A percentile compares a stretch with the other conserved stretches of the same genome.
phyloP scores from a whole-genome alignment of 2,797 vertebrate species.

The Tachyglossus aculeatus region DNA sequence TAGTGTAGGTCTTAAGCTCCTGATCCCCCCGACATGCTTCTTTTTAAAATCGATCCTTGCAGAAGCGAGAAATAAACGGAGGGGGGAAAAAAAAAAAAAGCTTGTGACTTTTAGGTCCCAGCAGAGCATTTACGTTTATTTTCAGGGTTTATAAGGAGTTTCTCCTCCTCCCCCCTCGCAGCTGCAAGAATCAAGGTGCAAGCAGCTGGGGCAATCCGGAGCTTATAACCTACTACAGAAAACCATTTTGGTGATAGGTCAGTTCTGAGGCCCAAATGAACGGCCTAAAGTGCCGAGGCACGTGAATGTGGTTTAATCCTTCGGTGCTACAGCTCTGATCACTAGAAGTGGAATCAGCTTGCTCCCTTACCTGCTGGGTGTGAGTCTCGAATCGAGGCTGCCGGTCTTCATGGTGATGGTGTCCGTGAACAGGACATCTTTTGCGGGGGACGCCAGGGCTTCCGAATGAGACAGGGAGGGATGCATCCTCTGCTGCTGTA shows the following conservation, averaged over 20 bases:
- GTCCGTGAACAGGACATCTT: conserved; percentile 96
- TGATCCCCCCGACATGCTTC: conserved; percentile 66
- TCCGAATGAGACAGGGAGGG: conserved; percentile 95
- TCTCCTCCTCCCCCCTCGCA: conserved; percentile 55
- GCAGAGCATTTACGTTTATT: conserved; percentile 43
- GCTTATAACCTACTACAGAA: conserved; percentile 51
- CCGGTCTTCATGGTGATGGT: conserved; percentile 98
- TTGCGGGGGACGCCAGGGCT: conserved; percentile 94
- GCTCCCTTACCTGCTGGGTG: conserved; percentile 87
- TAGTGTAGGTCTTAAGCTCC: conserved; percentile 69
- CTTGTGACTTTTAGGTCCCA: conserved; percentile 59
- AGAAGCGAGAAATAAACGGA: conserved; percentile 69
- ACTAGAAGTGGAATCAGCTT: neutral
- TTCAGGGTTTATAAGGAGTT: conserved; percentile 50
- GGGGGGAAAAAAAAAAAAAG: conserved; percentile 57
- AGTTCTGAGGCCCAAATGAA: conserved; percentile 17
- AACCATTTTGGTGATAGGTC: conserved; percentile 23
- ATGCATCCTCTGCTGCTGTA: conserved; percentile 97
- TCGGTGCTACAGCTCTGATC: neutral
- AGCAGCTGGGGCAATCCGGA: conserved; percentile 60
- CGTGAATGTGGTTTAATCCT: neutral
- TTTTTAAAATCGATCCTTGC: conserved; percentile 74
- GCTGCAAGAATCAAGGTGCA: conserved; percentile 70
- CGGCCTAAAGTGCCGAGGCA: neutral
- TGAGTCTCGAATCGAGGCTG: conserved; percentile 94